These are phyloP conservation scores for Neoniphon sammara DNA, from an alignment of 2,797 vertebrate species.

Conservation along the genomic window DNA sequence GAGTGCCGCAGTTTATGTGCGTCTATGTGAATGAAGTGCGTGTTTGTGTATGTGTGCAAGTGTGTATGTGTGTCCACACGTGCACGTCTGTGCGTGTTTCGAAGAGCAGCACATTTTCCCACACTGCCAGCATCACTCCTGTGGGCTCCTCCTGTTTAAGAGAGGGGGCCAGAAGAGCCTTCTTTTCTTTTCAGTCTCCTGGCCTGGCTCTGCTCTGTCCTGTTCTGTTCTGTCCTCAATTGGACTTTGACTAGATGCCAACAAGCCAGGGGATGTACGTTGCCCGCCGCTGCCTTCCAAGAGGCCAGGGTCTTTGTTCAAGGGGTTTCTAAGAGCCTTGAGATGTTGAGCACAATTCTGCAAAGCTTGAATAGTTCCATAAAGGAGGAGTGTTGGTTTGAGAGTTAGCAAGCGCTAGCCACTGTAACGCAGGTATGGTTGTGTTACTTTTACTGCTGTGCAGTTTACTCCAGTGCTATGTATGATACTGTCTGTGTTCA, in stretches of 20 bases:
- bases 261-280: slow-evolving; percentile 80
- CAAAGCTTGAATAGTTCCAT: slow-evolving; percentile 66
- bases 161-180: slow-evolving; percentile 73
- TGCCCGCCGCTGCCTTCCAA: slow-evolving; percentile 79
- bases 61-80: slow-evolving; percentile 45
- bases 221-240: slow-evolving; percentile 84
- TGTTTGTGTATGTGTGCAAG: slow-evolving; percentile 42
- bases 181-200: slow-evolving; percentile 78
- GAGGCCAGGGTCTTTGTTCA: slow-evolving; percentile 75
- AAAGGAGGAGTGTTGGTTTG: slow-evolving; percentile 53
- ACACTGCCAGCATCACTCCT: slow-evolving; percentile 85
- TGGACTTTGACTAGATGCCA: slow-evolving; percentile 85
- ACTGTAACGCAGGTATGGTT: slow-evolving; percentile 35
- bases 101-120: slow-evolving; percentile 84
- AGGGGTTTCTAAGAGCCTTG: slow-evolving; percentile 75
- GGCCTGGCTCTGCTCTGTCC: slow-evolving; percentile 69
- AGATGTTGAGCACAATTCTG: slow-evolving; percentile 77
- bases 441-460: slow-evolving; percentile 1
- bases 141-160: slow-evolving; percentile 79
- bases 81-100: slow-evolving; percentile 61
- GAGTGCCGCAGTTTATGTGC: slow-evolving; percentile 51
- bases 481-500: background rate
- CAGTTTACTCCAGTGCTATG: background rate
- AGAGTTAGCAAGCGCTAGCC: slow-evolving; percentile 52
- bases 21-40: slow-evolving; percentile 10